Conservation (phyloP, 2,797 vertebrate genomes). For the Benthosema pterotum region DNA sequence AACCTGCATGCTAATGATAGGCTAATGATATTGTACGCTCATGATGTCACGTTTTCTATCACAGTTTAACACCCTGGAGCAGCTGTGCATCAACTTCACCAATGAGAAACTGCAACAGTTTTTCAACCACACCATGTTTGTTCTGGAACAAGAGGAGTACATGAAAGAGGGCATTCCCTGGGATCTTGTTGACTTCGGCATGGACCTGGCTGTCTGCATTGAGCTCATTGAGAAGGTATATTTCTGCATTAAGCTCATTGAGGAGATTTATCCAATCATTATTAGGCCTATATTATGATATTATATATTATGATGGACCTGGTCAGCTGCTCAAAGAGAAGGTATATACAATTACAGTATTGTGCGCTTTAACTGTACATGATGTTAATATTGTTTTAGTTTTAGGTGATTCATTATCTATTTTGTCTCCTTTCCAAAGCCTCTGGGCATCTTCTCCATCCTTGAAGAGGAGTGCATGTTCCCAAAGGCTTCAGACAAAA, state of each 20-base stretch:
- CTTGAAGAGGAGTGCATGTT: no score
- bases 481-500: slow-evolving; percentile 63
- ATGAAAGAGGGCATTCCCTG: slow-evolving; percentile 30
- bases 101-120: slow-evolving; percentile 82
- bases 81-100: slow-evolving; percentile 73
- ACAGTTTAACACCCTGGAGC: slow-evolving; percentile 66
- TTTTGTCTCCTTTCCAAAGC: slow-evolving; percentile 46
- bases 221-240: slow-evolving; percentile 83
- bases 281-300: no score
- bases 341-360: no score
- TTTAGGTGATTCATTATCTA: no score
- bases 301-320: no score
- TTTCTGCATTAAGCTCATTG: slow-evolving; percentile 78
- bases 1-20: no score
- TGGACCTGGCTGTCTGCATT: slow-evolving; percentile 79
- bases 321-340: no score
- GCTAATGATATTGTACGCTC: no score
- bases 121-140: slow-evolving; percentile 82
- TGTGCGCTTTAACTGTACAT: no score
- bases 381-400: no score
- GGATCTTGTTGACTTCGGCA: slow-evolving; percentile 69
- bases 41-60: no score
- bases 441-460: slow-evolving; percentile 85
- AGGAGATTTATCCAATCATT: slow-evolving; percentile 69
- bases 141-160: slow-evolving; percentile 78